These are phyloP conservation scores for Microcebus lehilahytsara DNA, from an alignment of 2,113 vertebrate genomes.

Conservation along the genomic window DNA sequence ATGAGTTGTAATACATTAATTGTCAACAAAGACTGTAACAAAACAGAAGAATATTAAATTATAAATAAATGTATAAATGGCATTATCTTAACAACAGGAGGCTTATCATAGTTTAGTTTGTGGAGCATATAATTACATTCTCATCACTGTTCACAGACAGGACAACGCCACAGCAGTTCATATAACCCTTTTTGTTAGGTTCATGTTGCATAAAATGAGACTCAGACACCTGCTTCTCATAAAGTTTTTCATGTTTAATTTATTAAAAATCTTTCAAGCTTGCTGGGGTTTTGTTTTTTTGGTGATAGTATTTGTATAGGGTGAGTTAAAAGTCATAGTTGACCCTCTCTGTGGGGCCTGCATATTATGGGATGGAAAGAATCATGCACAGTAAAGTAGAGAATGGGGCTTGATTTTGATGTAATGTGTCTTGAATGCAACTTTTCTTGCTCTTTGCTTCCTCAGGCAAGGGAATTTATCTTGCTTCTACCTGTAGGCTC, in stretches of 20 bases:
- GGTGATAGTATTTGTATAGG: not conserved
- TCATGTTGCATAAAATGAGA: not conserved
- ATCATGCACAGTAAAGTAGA: not conserved
- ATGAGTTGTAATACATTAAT: conserved; percentile 37
- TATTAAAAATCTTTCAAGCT: conserved; percentile 11
- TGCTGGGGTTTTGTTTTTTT: not conserved
- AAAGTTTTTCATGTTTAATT: conserved; percentile 31
- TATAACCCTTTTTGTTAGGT: not conserved
- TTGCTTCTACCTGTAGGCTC: not conserved
- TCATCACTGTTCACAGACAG: not conserved
- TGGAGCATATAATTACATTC: not conserved
- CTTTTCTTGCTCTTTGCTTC: not conserved
- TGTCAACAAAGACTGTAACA: conserved; percentile 45
- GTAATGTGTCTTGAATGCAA: not conserved
- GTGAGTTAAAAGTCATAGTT: not conserved
- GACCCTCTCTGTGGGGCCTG: not conserved
- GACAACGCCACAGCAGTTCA: not conserved
- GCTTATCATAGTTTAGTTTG: not conserved
- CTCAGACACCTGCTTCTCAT: conserved; percentile 23
- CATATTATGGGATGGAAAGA: not conserved
- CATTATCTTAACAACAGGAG: not conserved
- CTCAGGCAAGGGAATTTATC: not conserved
- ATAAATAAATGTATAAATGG: conserved; percentile 23
- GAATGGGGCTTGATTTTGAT: not conserved
- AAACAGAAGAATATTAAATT: conserved; percentile 12